Percentiles rank a stretch among this genome's conserved stretches.
These are phyloP conservation scores for Gila robusta DNA, from an alignment of 2,797 vertebrate genomes.

Conservation along the genomic window DNA sequence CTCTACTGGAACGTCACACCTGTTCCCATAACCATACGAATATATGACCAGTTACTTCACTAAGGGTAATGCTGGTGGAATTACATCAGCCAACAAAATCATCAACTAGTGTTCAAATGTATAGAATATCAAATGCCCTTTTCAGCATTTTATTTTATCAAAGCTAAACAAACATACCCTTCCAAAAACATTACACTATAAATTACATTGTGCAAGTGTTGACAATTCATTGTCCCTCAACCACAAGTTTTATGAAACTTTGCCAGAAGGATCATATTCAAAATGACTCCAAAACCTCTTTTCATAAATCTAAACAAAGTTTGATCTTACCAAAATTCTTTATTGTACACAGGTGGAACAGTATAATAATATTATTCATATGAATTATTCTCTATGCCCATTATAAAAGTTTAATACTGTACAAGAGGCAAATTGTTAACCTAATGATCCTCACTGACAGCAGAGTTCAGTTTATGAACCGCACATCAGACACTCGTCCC, in stretches of 20 bases:
- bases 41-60: background rate
- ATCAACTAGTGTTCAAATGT: background rate
- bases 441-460: background rate
- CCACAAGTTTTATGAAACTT: background rate
- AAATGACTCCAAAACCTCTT: background rate
- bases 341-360: background rate
- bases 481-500: conserved; percentile 95
- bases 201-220: background rate
- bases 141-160: conserved; percentile 6
- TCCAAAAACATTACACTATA: background rate
- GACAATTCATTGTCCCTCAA: background rate
- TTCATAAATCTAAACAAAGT: background rate
- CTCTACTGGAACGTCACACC: conserved; percentile 50
- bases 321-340: background rate
- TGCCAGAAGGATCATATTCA: background rate
- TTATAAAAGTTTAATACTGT: conserved; percentile 25
- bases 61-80: background rate
- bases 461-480: conserved; percentile 82
- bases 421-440: background rate
- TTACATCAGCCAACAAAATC: conserved; percentile 3
- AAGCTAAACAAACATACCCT: background rate
- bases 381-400: background rate
- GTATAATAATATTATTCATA: background rate
- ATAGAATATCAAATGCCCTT: no score
- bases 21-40: conserved; percentile 19